Evolutionary conservation across 2,797 vertebrate species (phyloP).

Genomic region (Enteromius argenteus): DNA sequence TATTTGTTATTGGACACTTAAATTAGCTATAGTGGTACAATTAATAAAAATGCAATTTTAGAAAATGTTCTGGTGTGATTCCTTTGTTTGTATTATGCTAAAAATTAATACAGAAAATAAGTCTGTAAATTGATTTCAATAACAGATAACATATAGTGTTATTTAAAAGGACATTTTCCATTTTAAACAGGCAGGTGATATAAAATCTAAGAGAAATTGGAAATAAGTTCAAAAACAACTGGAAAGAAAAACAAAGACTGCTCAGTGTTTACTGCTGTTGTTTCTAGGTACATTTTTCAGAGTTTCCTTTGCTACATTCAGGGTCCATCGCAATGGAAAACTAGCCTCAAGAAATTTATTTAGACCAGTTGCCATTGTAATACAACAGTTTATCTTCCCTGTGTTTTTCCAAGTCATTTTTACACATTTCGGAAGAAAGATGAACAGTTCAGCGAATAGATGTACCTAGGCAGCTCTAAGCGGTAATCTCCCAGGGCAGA

Average conservation of each 20-base stretch:
- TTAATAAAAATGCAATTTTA: neutral
- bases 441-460: conserved; percentile 66
- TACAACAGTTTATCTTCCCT: conserved; percentile 43
- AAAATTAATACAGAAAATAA: neutral
- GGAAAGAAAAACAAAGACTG: neutral
- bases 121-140: neutral
- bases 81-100: neutral
- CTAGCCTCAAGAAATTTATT: conserved; percentile 20
- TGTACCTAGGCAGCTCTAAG: conserved; percentile 72
- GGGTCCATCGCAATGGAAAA: conserved; percentile 11
- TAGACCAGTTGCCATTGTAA: conserved; percentile 26
- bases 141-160: neutral
- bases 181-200: neutral
- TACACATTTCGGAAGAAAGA: conserved; percentile 64
- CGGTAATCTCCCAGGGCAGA: conserved; percentile 70
- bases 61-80: neutral
- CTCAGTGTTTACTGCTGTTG: neutral
- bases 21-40: neutral
- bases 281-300: conserved; percentile 21
- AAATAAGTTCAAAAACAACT: neutral
- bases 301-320: conserved; percentile 17
- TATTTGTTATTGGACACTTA: neutral
- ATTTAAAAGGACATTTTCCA: neutral
- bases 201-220: neutral
- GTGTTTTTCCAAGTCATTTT: conserved; percentile 63